Evolutionary conservation across 2,888 invertebrate genomes (phyloP).

Genomic region (Clistopyga incitator): DNA sequence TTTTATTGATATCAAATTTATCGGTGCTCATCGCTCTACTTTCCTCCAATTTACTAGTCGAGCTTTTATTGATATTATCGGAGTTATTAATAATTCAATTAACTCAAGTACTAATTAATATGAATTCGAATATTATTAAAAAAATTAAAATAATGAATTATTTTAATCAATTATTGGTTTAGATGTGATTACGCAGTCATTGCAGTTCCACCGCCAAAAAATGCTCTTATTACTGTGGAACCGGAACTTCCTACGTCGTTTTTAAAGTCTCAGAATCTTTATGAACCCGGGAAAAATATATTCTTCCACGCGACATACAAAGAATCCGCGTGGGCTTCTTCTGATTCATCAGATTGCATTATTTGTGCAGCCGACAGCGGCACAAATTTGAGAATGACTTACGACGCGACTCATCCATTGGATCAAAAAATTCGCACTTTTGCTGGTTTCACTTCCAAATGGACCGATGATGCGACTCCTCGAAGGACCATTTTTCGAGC

Average conservation of each 20-base stretch:
- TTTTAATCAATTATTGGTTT: slow-evolving; percentile 25
- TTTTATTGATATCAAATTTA: no score
- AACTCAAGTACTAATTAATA: not conserved
- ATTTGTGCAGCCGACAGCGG: slow-evolving; percentile 62
- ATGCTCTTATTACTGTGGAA: slow-evolving; percentile 68
- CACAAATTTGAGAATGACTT: slow-evolving; percentile 68
- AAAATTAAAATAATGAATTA: not conserved
- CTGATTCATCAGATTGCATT: slow-evolving; percentile 65
- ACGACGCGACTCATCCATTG: slow-evolving; percentile 68
- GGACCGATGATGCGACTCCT: not conserved
- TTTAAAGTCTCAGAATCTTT: slow-evolving; percentile 60
- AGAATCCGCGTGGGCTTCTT: slow-evolving; percentile 55
- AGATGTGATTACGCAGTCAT: slow-evolving; percentile 76
- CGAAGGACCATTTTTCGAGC: slow-evolving; percentile 36
- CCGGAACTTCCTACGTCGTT: slow-evolving; percentile 60
- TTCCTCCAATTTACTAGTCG: not conserved
- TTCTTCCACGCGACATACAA: slow-evolving; percentile 72
- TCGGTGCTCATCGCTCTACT: no score
- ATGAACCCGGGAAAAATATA: slow-evolving; percentile 63
- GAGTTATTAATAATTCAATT: not conserved
- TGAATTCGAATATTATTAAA: not conserved
- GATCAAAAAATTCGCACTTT: slow-evolving; percentile 54
- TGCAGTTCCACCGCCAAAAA: slow-evolving; percentile 74
- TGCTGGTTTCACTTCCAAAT: slow-evolving; percentile 71
- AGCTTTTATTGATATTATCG: no score